phyloP scores from a whole-genome alignment of 2,888 invertebrate species.

The Drosophila pseudotakahashii region DNA sequence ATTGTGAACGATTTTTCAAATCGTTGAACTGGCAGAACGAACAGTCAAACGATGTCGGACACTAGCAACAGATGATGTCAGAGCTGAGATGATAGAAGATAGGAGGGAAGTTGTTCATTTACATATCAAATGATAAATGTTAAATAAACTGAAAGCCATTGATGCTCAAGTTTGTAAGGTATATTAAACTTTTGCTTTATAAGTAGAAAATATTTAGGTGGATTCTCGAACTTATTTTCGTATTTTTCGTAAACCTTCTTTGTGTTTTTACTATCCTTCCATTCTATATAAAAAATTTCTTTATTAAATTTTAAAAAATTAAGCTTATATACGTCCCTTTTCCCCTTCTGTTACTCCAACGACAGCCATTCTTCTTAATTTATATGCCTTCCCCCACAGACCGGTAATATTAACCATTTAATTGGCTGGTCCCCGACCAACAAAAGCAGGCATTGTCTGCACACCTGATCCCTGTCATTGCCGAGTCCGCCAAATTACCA shows the following conservation, averaged over 20 bases:
- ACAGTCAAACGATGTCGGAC: constrained; percentile 24
- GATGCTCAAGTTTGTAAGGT: not conserved
- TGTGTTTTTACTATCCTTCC: too few species aligned
- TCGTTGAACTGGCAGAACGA: constrained; percentile 33
- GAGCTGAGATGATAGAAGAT: not conserved
- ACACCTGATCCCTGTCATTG: constrained; percentile 56
- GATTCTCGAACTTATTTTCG: too few species aligned
- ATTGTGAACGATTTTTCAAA: constrained; percentile 61
- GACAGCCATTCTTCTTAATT: constrained; percentile 60
- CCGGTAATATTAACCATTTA: constrained; percentile 54
- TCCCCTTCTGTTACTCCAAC: not conserved
- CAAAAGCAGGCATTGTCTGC: constrained; percentile 8
- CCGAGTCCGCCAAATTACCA: constrained; percentile 48
- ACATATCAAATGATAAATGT: constrained; percentile 7
- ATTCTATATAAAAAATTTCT: too few species aligned
- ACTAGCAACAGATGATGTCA: constrained; percentile 52
- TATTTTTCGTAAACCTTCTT: too few species aligned
- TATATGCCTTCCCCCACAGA: constrained; percentile 38
- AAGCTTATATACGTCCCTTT: too few species aligned
- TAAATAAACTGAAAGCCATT: constrained; percentile 2
- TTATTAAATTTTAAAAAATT: too few species aligned
- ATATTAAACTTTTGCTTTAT: not conserved
- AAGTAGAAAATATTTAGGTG: too few species aligned
- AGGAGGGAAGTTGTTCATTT: constrained; percentile 4
- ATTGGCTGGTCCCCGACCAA: constrained; percentile 46